A percentile compares a stretch with the other conserved stretches of the same genome.
These are phyloP conservation scores for Caenorhabditis sp. DNA, from an alignment of 2,888 invertebrate species.

Conservation along the genomic window DNA sequence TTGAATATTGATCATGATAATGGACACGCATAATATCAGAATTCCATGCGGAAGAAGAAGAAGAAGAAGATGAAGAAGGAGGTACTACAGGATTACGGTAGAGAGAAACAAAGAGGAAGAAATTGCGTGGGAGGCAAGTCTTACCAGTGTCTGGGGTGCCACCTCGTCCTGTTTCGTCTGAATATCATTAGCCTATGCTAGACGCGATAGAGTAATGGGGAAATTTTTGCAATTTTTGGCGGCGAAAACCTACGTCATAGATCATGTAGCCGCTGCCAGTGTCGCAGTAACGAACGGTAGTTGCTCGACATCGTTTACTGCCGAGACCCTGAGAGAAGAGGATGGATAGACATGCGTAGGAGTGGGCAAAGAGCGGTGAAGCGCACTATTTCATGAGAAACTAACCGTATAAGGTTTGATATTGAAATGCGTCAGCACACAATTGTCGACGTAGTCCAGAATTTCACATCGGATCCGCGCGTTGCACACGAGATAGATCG, in stretches of 20 bases:
- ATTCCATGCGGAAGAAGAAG: no score
- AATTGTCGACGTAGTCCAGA: constrained; percentile 53
- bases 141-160: constrained; percentile 34
- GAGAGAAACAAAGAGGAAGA: neutral
- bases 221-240: neutral
- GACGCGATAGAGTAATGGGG: neutral
- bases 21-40: no score
- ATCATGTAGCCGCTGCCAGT: constrained; percentile 69
- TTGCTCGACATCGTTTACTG: constrained; percentile 58
- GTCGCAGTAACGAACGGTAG: constrained; percentile 68
- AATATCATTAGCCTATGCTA: neutral
- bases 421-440: constrained; percentile 45
- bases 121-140: neutral
- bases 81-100: constrained; percentile 39
- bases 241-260: constrained; percentile 60
- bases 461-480: constrained; percentile 66
- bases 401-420: constrained; percentile 55
- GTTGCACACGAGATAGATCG: constrained; percentile 76
- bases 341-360: constrained; percentile 14
- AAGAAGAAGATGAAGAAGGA: neutral
- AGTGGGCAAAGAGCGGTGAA: constrained; percentile 3
- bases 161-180: constrained; percentile 50
- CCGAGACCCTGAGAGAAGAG: constrained; percentile 35
- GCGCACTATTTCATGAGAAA: neutral
- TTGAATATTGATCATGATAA: no score